Percentiles rank a stretch among this genome's conserved stretches.
These are phyloP conservation scores for Engraulis encrasicolus DNA, from an alignment of 2,113 vertebrate species.

Conservation along the genomic window DNA sequence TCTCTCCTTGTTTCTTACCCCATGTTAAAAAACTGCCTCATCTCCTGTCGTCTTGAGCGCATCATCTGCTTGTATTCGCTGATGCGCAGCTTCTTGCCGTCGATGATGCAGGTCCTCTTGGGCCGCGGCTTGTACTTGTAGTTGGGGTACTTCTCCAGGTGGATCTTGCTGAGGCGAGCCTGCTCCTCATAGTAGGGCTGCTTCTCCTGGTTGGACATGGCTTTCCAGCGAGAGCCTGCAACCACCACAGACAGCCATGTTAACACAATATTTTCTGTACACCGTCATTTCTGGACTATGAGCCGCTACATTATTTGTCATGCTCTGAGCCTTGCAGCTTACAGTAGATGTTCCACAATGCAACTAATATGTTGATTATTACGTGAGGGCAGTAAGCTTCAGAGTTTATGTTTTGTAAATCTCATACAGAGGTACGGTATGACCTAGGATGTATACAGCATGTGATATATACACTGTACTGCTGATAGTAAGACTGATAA, in stretches of 20 bases:
- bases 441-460: background rate
- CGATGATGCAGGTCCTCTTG: constrained; percentile 98
- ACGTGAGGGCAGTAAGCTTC: no score
- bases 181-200: constrained; percentile 99
- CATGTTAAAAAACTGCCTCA: constrained; percentile 99
- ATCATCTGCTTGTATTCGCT: constrained; percentile 99
- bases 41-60: constrained; percentile 97
- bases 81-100: constrained; percentile 96
- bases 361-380: no score
- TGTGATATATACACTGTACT: no score
- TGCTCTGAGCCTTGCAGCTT: no score
- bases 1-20: constrained; percentile 79
- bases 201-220: constrained; percentile 99
- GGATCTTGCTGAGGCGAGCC: constrained; percentile 97
- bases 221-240: constrained; percentile 96
- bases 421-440: no score
- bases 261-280: background rate
- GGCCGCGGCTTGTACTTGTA: constrained; percentile 99
- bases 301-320: no score
- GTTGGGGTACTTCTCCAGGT: constrained; percentile 99
- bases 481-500: no score
- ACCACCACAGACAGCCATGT: background rate
- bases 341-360: no score
- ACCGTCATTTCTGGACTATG: background rate
- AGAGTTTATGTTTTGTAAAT: no score